A percentile compares a stretch with the other conserved stretches of the same genome.
Conservation (phyloP, 2,888 invertebrate species). For the Arctia plantaginis region DNA sequence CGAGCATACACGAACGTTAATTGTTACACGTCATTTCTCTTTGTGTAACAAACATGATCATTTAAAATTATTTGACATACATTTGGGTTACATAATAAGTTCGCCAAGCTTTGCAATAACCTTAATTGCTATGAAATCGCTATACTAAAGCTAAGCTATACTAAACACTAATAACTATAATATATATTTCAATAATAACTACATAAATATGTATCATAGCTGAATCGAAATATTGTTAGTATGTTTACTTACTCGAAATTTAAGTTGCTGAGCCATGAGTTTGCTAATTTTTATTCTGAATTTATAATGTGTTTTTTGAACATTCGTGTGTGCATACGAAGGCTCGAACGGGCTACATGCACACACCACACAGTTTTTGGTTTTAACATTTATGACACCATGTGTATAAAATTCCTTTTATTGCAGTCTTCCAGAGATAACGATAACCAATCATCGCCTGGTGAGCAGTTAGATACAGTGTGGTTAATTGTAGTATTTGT, state of each 20-base stretch:
- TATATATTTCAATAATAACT: no score
- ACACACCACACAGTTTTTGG: background rate
- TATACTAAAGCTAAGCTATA: no score
- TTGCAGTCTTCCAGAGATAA: background rate
- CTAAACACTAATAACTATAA: no score
- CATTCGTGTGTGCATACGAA: background rate
- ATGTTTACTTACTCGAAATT: background rate
- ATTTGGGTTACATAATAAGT: background rate
- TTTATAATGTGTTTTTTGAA: background rate
- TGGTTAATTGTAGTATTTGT: background rate
- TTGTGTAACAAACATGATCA: conserved; percentile 30
- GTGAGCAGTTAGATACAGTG: no score
- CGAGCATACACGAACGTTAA: conserved; percentile 44
- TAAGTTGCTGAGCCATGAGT: background rate
- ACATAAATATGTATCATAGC: background rate
- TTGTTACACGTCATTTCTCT: conserved; percentile 50
- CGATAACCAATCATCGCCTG: no score
- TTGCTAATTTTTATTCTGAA: background rate
- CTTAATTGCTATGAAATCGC: background rate
- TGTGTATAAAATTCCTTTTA: background rate
- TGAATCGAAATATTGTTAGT: background rate
- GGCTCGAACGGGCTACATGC: background rate
- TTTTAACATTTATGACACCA: background rate
- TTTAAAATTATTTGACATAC: conserved; percentile 3
- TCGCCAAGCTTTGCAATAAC: background rate